Evolutionary conservation across 2,797 vertebrate species (phyloP), one percentile per base, ranked within the genome.

Genomic region (Sphenopsis melanotis): DNA sequence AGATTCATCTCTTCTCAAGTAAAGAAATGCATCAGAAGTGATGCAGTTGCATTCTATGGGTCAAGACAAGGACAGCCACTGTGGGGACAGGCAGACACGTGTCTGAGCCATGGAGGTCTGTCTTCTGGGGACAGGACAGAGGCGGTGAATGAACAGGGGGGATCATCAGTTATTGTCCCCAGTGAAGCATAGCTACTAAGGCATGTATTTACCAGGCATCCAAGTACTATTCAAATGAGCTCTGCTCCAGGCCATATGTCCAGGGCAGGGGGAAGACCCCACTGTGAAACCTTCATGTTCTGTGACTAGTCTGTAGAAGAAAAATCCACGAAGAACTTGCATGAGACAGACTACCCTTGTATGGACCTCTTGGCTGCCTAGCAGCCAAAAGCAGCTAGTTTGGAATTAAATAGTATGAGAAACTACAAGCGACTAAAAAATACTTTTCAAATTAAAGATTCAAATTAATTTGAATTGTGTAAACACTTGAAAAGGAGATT

Each of bases 161-260:
- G 16, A 39, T 27, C 27, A 46, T n/a, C 50, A 39, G 17, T 2
- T 82, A 11, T 6, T 49, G 16, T 16, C 12, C 16, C 14, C 9
- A 37, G 0, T 0, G 22, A 76, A 69, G 13, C 2, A 1, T 2
- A 42, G 20, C 12, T 89, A 10, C 18, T n/a, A 7, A 68, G 15
- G 23, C 26, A 13, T 30, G 17, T 20, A 16, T 72, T 82, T 63
- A 34, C 44, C 22, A 50, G 61, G 10, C n/a, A 83, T 32, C 8
- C 56, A 57, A 69, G 12, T 4, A 10, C 26, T 65, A 6, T 39
- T 19, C 6, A 12, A 81, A 64, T 29, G 14, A 66, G 20, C 8
- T n/a, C 21, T 37, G 6, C 79, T 56, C 26, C 10, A 56, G 13
- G 19, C 52, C 34, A 15, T 23, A 16, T 4, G 7, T 34, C 11